These are phyloP conservation scores for Phycodurus eques DNA, from an alignment of 2,113 vertebrate species.

Conservation along the genomic window DNA sequence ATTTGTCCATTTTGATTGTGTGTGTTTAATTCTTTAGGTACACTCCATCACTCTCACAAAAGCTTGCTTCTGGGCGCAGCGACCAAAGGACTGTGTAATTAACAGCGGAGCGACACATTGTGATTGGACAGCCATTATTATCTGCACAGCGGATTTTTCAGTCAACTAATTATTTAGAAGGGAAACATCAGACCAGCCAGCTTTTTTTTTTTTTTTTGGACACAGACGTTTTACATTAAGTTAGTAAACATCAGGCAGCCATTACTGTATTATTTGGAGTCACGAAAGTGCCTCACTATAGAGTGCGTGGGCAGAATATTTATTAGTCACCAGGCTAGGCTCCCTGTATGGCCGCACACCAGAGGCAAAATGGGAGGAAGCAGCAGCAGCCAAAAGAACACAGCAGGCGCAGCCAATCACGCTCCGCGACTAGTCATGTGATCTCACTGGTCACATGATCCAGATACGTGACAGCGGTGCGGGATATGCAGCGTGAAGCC, in stretches of 20 bases:
- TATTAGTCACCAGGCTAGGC: constrained; percentile 50
- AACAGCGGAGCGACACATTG: constrained; percentile 52
- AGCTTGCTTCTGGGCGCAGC: constrained; percentile 7
- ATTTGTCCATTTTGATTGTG: not conserved
- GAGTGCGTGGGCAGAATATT: constrained; percentile 28
- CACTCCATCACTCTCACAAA: not conserved
- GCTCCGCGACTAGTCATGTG: constrained; percentile 20
- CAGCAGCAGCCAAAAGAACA: constrained; percentile 56
- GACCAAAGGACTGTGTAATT: constrained; percentile 56
- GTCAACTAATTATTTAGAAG: not conserved
- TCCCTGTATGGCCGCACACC: constrained; percentile 38
- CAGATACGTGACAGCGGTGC: not conserved
- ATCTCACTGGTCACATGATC: not conserved
- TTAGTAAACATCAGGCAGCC: constrained; percentile 33
- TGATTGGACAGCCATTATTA: constrained; percentile 9
- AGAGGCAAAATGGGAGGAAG: constrained; percentile 42
- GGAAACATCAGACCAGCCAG: constrained; percentile 1
- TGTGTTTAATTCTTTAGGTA: not conserved
- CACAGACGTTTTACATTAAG: constrained; percentile 6
- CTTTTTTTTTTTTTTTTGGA: not conserved
- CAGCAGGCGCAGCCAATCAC: constrained; percentile 57
- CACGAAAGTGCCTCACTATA: constrained; percentile 14
- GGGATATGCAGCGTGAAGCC: not conserved
- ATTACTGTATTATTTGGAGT: constrained; percentile 9
- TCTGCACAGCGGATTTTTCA: constrained; percentile 2